Percentiles rank a stretch among this genome's conserved stretches.
Evolutionary conservation across 2,797 vertebrate genomes (phyloP).

Genomic region (Liparis tanakae): DNA sequence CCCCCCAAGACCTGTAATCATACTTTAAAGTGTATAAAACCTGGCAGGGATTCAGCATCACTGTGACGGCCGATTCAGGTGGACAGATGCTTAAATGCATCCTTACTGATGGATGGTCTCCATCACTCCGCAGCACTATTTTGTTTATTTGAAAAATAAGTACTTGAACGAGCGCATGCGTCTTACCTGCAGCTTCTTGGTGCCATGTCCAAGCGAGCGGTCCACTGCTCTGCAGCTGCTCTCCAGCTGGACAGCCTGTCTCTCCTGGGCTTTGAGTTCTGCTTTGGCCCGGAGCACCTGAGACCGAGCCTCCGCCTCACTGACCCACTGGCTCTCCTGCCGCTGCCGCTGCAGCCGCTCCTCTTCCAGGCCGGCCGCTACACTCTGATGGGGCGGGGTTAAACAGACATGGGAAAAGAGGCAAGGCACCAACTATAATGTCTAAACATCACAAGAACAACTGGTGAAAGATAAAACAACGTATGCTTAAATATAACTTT

Average conservation of each 20-base stretch:
- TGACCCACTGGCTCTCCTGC: constrained; percentile 91
- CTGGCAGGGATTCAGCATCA: constrained; percentile 8
- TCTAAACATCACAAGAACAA: background rate
- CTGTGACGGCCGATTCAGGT: background rate
- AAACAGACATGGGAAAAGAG: constrained; percentile 5
- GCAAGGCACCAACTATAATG: background rate
- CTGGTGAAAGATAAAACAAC: background rate
- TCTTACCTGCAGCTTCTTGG: constrained; percentile 91
- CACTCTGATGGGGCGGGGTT: constrained; percentile 75
- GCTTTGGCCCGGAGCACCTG: constrained; percentile 90
- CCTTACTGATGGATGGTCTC: constrained; percentile 11
- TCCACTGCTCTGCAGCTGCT: constrained; percentile 95
- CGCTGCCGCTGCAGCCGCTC: constrained; percentile 90
- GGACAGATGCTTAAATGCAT: constrained; percentile 19
- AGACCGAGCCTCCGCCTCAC: constrained; percentile 91
- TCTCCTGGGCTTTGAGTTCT: constrained; percentile 92
- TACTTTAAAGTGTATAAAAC: background rate
- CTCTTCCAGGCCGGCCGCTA: constrained; percentile 91
- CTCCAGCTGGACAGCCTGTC: constrained; percentile 92
- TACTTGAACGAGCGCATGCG: background rate
- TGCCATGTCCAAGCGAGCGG: constrained; percentile 91
- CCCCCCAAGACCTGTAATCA: background rate
- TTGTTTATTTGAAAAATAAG: background rate
- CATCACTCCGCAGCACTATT: background rate
- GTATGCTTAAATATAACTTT: background rate